These are phyloP conservation scores for Chamaedrilus cognettii DNA, from an alignment of 2,888 invertebrate species.

Conservation along the genomic window DNA sequence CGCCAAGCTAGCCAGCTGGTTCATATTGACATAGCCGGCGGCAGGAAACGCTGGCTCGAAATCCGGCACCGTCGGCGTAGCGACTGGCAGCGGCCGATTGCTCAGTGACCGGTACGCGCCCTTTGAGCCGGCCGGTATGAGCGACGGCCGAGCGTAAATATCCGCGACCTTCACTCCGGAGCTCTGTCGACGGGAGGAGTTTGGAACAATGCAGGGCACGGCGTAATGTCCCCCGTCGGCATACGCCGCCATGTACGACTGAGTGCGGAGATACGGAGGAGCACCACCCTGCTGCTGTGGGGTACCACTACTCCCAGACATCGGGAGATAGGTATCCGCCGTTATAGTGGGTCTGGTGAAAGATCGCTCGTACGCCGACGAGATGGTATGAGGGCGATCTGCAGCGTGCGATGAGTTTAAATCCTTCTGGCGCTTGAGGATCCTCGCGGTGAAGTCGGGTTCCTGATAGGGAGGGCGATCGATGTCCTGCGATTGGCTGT, in stretches of 20 bases:
- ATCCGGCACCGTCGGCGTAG: conserved; percentile 27
- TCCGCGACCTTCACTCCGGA: conserved; percentile 18
- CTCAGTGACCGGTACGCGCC: conserved; percentile 19
- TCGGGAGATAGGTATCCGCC: conserved; percentile 18
- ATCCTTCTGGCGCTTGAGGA: neutral
- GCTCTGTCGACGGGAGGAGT: neutral
- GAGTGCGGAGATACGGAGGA: conserved; percentile 2
- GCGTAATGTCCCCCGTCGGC: conserved; percentile 7
- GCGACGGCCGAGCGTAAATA: conserved; percentile 25
- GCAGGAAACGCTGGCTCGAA: conserved; percentile 13
- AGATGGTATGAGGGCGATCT: conserved; percentile 23
- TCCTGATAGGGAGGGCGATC: neutral
- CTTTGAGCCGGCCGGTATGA: conserved; percentile 8
- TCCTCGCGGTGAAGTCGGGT: neutral
- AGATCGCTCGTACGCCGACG: conserved; percentile 15
- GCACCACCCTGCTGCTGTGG: neutral
- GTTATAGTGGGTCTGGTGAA: conserved; percentile 9
- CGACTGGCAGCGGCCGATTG: conserved; percentile 24
- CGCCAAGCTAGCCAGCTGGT: conserved; percentile 22
- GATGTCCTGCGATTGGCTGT: neutral
- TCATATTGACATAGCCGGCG: conserved; percentile 25
- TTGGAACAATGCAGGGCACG: conserved; percentile 19
- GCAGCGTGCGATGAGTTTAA: neutral
- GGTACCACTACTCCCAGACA: conserved; percentile 4
- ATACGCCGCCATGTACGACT: conserved; percentile 9